A percentile compares a stretch with the other conserved stretches of the same genome.
Evolutionary conservation across 2,888 invertebrate species (phyloP).

Genomic region (Sphinx pinastri): DNA sequence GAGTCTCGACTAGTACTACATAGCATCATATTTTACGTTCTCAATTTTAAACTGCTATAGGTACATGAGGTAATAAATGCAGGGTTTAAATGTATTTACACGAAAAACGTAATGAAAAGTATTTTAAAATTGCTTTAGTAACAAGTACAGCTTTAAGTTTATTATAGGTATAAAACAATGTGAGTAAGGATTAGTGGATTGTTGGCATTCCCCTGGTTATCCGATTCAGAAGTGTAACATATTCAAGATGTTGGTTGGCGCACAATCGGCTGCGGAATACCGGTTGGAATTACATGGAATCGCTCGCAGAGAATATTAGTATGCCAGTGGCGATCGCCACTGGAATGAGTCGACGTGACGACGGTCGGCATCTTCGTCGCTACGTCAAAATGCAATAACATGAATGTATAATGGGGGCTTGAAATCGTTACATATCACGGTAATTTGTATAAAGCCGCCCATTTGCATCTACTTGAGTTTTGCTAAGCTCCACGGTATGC

Average conservation of each 20-base stretch:
- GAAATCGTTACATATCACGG: constrained; percentile 36
- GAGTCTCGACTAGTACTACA: constrained; percentile 61
- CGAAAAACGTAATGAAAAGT: not conserved
- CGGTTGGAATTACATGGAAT: constrained; percentile 74
- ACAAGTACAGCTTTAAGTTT: not conserved
- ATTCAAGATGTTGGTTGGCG: constrained; percentile 75
- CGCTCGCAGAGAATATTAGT: constrained; percentile 77
- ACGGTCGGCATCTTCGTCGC: constrained; percentile 57
- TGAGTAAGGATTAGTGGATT: constrained; percentile 1
- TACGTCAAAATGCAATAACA: constrained; percentile 71
- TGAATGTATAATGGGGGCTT: constrained; percentile 28
- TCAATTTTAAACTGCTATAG: too few relatives aligned
- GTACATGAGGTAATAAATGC: not conserved
- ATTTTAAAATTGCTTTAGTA: not conserved
- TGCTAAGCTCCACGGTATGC: not conserved
- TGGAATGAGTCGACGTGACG: constrained; percentile 80
- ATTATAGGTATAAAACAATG: not conserved
- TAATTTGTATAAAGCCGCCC: constrained; percentile 28
- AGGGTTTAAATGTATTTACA: too few relatives aligned
- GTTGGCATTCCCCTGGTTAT: not conserved
- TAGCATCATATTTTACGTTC: constrained; percentile 53
- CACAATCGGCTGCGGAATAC: constrained; percentile 66
- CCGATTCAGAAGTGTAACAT: constrained; percentile 55
- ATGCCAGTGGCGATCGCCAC: constrained; percentile 73
- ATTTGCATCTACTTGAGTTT: constrained; percentile 24